A percentile compares a stretch with the other conserved stretches of the same genome.
These are phyloP conservation scores for Mormyrops attenuatus DNA, from an alignment of 2,797 vertebrate species.

Conservation along the genomic window DNA sequence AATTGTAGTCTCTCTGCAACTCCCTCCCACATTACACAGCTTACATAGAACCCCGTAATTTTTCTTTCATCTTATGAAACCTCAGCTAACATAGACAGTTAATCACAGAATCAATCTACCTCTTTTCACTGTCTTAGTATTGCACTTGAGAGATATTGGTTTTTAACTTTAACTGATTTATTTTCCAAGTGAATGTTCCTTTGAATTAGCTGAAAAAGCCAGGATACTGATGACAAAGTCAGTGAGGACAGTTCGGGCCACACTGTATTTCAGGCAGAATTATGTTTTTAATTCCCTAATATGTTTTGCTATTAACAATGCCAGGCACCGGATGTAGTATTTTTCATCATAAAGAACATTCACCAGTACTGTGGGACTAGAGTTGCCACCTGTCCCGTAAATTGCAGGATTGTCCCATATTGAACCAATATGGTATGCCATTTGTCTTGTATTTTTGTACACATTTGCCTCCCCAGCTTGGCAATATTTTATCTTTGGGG, in stretches of 20 bases:
- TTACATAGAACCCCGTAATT: conserved; percentile 60
- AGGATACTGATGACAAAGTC: not conserved
- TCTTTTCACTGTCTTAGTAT: not conserved
- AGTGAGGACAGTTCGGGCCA: not conserved
- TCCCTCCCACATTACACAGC: conserved; percentile 69
- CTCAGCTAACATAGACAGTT: conserved; percentile 62
- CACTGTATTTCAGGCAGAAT: not conserved
- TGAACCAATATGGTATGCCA: not conserved
- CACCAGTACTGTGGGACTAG: not conserved
- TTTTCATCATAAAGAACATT: not conserved
- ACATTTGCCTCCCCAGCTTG: not conserved
- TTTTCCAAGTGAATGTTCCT: not conserved
- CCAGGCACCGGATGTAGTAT: not conserved
- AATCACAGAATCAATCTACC: not conserved
- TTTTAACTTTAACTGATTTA: not conserved
- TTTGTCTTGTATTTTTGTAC: not conserved
- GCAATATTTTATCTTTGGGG: not conserved
- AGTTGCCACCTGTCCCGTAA: not conserved
- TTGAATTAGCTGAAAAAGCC: not conserved
- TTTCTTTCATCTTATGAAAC: conserved; percentile 65
- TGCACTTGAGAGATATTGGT: not conserved
- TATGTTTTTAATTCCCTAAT: not conserved
- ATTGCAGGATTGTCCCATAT: not conserved
- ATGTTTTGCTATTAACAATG: not conserved
- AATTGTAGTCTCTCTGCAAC: conserved; percentile 67